A percentile compares a stretch with the other conserved stretches of the same genome.
Conservation (phyloP, 2,797 vertebrate genomes). For the Sarcoramphus papa region DNA sequence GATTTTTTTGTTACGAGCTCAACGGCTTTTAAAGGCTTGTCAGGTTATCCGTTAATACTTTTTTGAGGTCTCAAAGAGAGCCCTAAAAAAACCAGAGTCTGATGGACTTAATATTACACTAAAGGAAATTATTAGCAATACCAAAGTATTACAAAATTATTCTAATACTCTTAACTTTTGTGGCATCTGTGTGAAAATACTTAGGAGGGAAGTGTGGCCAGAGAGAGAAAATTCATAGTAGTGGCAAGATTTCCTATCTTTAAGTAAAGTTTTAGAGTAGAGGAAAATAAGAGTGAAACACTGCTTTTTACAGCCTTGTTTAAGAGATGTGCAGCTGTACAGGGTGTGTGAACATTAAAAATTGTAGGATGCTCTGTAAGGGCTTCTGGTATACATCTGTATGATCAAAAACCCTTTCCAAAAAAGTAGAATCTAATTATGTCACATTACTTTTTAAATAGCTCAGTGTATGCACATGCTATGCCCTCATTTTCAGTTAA, state of each 20-base stretch:
- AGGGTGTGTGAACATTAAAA: not conserved
- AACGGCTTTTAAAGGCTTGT: conserved; percentile 22
- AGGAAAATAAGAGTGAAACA: not conserved
- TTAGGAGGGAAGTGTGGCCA: not conserved
- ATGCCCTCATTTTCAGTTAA: not conserved
- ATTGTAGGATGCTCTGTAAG: not conserved
- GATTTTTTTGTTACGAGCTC: conserved; percentile 37
- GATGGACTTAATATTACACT: not conserved
- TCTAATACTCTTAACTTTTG: not conserved
- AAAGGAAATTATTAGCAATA: not conserved
- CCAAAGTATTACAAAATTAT: not conserved
- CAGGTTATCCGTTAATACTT: not conserved
- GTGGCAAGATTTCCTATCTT: not conserved
- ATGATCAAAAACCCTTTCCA: not conserved
- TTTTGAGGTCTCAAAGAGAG: not conserved
- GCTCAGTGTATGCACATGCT: not conserved
- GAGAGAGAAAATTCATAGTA: not conserved
- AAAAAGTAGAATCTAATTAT: not conserved
- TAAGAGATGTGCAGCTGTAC: not conserved
- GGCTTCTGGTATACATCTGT: not conserved
- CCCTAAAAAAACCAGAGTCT: not conserved
- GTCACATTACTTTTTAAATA: not conserved
- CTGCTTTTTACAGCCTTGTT: not conserved
- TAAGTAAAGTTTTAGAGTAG: not conserved
- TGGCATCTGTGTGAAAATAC: not conserved